Percentiles rank a stretch among this genome's conserved stretches.
These are phyloP conservation scores for Planococcus citri DNA, from an alignment of 1,140 invertebrate species.

Conservation along the genomic window DNA sequence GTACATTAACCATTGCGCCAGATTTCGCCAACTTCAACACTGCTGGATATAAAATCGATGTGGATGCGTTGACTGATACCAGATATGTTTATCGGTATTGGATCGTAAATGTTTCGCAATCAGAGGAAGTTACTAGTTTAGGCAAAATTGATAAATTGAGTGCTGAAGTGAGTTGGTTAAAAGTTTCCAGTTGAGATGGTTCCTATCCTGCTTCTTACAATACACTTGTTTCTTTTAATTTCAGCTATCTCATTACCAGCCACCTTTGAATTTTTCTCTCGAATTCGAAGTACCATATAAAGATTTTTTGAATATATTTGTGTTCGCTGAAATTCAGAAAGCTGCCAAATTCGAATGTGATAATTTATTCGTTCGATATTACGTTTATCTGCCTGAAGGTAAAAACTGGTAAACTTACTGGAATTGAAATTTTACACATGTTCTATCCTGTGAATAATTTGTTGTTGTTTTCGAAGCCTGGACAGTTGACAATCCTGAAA, in stretches of 20 bases:
- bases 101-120: background rate
- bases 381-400: background rate
- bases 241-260: background rate
- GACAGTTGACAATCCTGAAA: background rate
- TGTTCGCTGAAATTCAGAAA: background rate
- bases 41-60: slow-evolving; percentile 6
- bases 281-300: background rate
- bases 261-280: background rate
- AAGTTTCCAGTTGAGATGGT: too few relatives aligned
- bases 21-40: slow-evolving; percentile 1
- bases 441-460: too few relatives aligned
- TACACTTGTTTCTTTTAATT: too few relatives aligned
- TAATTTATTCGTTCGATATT: slow-evolving; percentile 14
- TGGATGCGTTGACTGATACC: background rate
- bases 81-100: slow-evolving; percentile 2
- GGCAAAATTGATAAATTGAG: slow-evolving; percentile 4
- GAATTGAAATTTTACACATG: too few relatives aligned
- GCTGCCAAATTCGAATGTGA: background rate
- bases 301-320: slow-evolving; percentile 1
- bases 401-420: too few relatives aligned
- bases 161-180: background rate
- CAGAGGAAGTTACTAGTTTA: background rate
- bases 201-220: too few relatives aligned
- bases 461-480: background rate
- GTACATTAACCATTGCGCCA: background rate